Conservation (phyloP, 1,140 invertebrate genomes). For the Meteorus sp. region DNA sequence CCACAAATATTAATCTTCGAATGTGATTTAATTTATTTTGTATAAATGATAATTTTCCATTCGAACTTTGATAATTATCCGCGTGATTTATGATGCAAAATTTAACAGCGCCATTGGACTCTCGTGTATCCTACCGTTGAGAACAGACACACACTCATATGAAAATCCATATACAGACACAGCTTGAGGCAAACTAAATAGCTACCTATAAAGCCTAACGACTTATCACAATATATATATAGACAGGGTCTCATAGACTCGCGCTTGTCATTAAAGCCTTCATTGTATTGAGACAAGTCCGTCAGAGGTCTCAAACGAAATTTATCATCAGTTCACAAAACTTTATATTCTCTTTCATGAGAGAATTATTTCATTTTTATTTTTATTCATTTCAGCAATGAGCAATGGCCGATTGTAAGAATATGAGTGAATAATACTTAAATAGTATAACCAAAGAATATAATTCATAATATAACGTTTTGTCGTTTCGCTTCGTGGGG, state of each 20-base stretch:
- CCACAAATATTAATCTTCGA: too few species aligned
- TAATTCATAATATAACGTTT: constrained; percentile 2
- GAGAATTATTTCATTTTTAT: too few species aligned
- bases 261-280: constrained; percentile 23
- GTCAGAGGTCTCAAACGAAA: not conserved
- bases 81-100: constrained; percentile 45
- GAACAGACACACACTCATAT: too few species aligned
- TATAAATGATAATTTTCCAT: too few species aligned
- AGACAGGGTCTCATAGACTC: constrained; percentile 11
- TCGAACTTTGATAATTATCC: constrained; percentile 45
- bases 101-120: constrained; percentile 32
- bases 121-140: constrained; percentile 22
- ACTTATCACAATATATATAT: constrained; percentile 35
- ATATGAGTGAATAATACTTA: too few species aligned
- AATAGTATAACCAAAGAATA: too few species aligned
- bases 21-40: constrained; percentile 37
- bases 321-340: constrained; percentile 10
- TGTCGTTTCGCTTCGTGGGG: constrained; percentile 9
- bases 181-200: constrained; percentile 38
- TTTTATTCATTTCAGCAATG: not conserved
- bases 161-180: too few species aligned
- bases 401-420: too few species aligned
- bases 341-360: too few species aligned
- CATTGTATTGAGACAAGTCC: constrained; percentile 8
- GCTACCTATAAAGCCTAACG: constrained; percentile 32